Base-by-base conservation (phyloP, 2,888 invertebrate species). In the Trichogramma dendrolimi region DNA sequence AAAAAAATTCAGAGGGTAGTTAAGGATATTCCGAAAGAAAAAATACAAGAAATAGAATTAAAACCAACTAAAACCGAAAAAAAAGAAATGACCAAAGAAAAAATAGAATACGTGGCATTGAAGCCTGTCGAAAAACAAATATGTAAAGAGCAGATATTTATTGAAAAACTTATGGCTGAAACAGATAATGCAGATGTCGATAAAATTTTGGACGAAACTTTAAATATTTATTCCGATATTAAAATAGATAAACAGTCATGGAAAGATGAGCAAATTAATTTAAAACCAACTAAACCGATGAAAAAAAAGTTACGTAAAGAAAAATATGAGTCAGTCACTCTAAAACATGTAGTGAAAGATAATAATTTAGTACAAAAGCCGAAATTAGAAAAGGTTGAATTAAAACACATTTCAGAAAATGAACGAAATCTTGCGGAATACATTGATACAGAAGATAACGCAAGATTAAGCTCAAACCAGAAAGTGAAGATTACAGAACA, bases 51-150 rank as follows among this genome's bases (percentile, higher is more conserved):
- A 61, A 71, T 73, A 11, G 75, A 69, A 63, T 68, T 71, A 7
- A 81, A 83, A 67, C 86, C 85, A 4, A 81, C 87, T 0, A 86
- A 85, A 70, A 81, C 81, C 51, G 81, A 79, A 55, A 76, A 72
- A 53, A 74, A 71, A 60, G 73, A 73, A 14, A 71, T 74, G 7
- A 65, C 64, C 27, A 68, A 67, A 60, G 58, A 72, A 41, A 72
- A 68, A 55, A 11, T 75, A 4, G 70, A 73, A 56, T 57, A 66
- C 7, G 72, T 74, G 0, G 73, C 73, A 39, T 60, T 75, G 10
- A 75, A 71, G 63, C 72, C 69, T 4, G 66, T 73, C 4, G 58
- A 60, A 5, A 73, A 70, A 60, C 71, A 72, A 39, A 43, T 53
- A 8, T 68, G 61, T 4, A 53, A 62, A 14, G 69, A 71, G n/a